phyloP scores from a whole-genome alignment of 2,113 vertebrate genomes.

The Nothocercus nigrocapillus region DNA sequence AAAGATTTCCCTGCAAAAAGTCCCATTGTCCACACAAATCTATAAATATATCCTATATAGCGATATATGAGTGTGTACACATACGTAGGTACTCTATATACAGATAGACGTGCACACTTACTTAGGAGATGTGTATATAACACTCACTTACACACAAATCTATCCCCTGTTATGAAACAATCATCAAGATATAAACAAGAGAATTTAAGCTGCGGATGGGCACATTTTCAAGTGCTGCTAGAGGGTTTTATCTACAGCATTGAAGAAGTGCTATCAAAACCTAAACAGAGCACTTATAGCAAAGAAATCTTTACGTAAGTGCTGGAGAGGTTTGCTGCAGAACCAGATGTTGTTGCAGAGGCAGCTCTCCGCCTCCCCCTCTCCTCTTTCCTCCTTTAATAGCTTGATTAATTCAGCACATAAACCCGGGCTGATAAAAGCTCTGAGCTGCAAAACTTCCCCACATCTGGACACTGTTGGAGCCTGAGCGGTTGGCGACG shows the following conservation, averaged over 20 bases:
- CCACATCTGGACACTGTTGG: conserved; percentile 48
- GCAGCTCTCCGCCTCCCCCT: conserved; percentile 54
- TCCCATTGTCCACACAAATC: neutral
- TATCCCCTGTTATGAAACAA: conserved; percentile 45
- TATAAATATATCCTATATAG: conserved; percentile 14
- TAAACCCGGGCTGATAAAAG: conserved; percentile 37
- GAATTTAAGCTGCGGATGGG: neutral
- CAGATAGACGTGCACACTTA: conserved; percentile 32
- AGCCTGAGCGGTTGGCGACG: neutral
- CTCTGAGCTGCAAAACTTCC: conserved; percentile 48
- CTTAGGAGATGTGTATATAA: conserved; percentile 40
- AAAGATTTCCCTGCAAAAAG: neutral
- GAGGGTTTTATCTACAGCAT: conserved; percentile 42
- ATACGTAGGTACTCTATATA: conserved; percentile 1
- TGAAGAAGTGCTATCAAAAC: conserved; percentile 60
- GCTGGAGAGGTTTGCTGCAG: conserved; percentile 44
- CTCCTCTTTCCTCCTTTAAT: conserved; percentile 48
- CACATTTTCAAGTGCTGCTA: conserved; percentile 48
- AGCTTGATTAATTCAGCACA: conserved; percentile 25
- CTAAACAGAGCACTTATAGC: conserved; percentile 46
- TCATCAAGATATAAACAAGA: conserved; percentile 64
- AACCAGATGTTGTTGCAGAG: conserved; percentile 65
- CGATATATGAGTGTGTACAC: conserved; percentile 15
- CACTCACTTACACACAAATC: conserved; percentile 57
- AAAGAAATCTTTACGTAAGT: conserved; percentile 63